Conservation (phyloP, 2,113 vertebrate genomes). For the Crotophaga sulcirostris region DNA sequence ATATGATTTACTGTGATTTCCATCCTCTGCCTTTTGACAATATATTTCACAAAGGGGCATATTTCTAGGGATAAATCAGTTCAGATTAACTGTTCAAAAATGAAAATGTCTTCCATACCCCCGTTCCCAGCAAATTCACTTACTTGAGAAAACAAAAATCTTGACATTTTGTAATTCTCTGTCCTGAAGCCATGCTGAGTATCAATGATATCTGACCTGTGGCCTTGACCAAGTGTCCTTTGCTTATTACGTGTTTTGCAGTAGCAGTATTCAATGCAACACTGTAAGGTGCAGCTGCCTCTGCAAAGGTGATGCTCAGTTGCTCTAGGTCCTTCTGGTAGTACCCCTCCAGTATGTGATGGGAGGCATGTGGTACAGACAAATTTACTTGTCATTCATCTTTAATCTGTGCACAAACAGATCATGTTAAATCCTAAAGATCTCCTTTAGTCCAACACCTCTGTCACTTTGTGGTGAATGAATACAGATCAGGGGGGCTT, state of each 20-base stretch:
- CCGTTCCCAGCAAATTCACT: background rate
- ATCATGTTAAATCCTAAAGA: background rate
- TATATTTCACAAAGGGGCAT: background rate
- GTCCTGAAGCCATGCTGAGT: background rate
- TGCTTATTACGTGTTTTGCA: background rate
- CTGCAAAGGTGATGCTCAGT: background rate
- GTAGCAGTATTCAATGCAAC: background rate
- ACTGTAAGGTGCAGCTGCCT: background rate
- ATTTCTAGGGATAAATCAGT: background rate
- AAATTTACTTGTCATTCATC: background rate
- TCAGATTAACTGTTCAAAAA: background rate
- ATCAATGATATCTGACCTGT: background rate
- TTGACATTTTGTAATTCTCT: background rate
- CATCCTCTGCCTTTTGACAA: background rate
- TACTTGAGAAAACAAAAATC: background rate
- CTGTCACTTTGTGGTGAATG: background rate
- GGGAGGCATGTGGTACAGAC: background rate
- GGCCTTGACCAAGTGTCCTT: background rate
- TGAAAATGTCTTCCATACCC: background rate
- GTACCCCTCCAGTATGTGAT: background rate
- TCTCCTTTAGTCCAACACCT: background rate
- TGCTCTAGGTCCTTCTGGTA: background rate
- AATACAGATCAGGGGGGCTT: background rate
- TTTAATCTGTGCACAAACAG: background rate
- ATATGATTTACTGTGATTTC: background rate